phyloP scores from a whole-genome alignment of 2,888 invertebrate genomes.

The Nephrotoma flavescens region DNA sequence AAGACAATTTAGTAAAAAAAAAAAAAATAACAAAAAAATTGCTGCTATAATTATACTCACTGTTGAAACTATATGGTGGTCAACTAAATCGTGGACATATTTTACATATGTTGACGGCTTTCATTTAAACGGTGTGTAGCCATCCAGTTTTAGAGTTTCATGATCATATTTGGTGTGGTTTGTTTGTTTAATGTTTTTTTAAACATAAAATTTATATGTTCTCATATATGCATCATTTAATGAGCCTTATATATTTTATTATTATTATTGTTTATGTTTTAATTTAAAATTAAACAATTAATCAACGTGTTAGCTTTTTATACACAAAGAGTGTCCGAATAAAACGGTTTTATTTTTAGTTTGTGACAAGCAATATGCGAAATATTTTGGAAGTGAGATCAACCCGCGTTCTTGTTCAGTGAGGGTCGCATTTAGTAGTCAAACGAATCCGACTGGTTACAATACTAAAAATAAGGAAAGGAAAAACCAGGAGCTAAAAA shows the following conservation, averaged over 20 bases:
- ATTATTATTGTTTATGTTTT: neutral
- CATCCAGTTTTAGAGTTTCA: neutral
- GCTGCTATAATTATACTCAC: neutral
- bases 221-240: neutral
- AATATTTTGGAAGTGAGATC: no score
- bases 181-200: neutral
- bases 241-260: neutral
- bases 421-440: no score
- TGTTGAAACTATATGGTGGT: neutral
- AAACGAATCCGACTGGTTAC: no score
- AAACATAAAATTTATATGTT: neutral
- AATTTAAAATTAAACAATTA: neutral
- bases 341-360: no score
- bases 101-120: neutral
- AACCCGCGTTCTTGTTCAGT: no score
- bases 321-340: neutral
- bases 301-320: neutral
- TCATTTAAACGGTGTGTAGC: neutral
- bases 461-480: no score
- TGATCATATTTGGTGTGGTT: neutral
- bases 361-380: no score
- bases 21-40: neutral
- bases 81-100: neutral
- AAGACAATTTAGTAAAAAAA: neutral
- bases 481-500: no score